phyloP scores from a whole-genome alignment of 2,888 invertebrate species.

The Eutolmus rufibarbis region DNA sequence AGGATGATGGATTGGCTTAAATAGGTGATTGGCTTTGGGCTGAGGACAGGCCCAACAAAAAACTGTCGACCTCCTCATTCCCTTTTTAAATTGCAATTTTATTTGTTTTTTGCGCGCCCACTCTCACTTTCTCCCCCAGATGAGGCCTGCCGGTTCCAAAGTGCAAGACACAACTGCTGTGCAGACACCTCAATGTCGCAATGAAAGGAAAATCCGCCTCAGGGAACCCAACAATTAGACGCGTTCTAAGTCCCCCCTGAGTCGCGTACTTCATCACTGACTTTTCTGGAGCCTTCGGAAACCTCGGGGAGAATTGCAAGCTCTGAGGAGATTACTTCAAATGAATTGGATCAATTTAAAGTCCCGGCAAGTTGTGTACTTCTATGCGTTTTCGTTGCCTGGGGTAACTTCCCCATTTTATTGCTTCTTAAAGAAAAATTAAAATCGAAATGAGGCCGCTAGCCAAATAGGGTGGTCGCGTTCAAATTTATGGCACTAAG shows the following conservation, averaged over 20 bases:
- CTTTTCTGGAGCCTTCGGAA: background rate
- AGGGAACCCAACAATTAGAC: conserved; percentile 21
- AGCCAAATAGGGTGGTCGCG: background rate
- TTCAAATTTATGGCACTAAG: background rate
- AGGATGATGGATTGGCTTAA: conserved; percentile 52
- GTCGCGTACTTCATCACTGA: conserved; percentile 3
- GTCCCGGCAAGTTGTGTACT: background rate
- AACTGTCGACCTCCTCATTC: conserved; percentile 7
- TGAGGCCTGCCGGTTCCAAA: background rate
- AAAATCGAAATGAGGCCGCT: background rate
- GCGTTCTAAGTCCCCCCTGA: background rate
- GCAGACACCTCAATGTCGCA: background rate
- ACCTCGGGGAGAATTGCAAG: background rate
- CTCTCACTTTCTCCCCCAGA: background rate
- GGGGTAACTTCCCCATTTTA: background rate
- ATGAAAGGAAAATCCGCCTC: conserved; percentile 37
- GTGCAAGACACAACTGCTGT: background rate
- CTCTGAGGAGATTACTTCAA: conserved; percentile 37
- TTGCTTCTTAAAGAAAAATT: background rate
- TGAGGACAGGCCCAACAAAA: background rate
- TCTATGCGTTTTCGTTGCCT: background rate
- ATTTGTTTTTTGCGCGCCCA: conserved; percentile 37
- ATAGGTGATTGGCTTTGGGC: conserved; percentile 51
- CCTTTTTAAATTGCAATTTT: conserved; percentile 45
- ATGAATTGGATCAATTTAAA: conserved; percentile 44